Evolutionary conservation across 1,140 invertebrate genomes (phyloP).

Genomic region (Meloidogyne exigua): DNA sequence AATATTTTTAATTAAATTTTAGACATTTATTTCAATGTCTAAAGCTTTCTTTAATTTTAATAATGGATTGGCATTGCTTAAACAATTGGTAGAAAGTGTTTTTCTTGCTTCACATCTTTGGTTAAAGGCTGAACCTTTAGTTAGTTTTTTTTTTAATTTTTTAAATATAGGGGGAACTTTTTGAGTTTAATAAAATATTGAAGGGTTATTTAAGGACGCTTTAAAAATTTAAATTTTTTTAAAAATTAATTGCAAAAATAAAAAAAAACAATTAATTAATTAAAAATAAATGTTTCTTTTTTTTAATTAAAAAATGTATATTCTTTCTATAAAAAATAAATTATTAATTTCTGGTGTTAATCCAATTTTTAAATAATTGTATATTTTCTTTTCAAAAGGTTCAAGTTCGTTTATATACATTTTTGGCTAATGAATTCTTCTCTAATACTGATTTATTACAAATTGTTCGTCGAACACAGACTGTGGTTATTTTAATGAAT

Average conservation of each 20-base stretch:
- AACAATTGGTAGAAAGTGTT: slow-evolving; percentile 96
- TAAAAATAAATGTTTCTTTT: too few species aligned
- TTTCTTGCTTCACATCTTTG: slow-evolving; percentile 97
- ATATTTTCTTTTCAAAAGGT: too few species aligned
- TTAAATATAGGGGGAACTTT: too few species aligned
- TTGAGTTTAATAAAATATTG: too few species aligned
- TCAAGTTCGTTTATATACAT: slow-evolving; percentile 90
- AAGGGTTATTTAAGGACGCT: too few species aligned
- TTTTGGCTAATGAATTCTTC: slow-evolving; percentile 93
- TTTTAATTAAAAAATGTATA: too few species aligned
- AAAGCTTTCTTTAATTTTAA: slow-evolving; percentile 92
- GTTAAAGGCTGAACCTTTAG: slow-evolving; percentile 77
- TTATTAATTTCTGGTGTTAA: too few species aligned
- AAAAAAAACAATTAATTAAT: too few species aligned
- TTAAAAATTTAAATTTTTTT: too few species aligned
- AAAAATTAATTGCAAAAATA: too few species aligned
- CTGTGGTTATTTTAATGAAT: slow-evolving; percentile 94
- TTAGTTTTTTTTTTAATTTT: slow-evolving; percentile 30
- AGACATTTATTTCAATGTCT: slow-evolving; percentile 70
- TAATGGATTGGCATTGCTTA: slow-evolving; percentile 86
- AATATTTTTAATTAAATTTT: not conserved
- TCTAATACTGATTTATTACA: slow-evolving; percentile 84
- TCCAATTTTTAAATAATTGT: too few species aligned
- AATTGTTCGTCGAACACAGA: slow-evolving; percentile 90
- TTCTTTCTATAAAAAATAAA: too few species aligned